Evolutionary conservation across 2,888 invertebrate species (phyloP), one percentile per base, ranked within the genome.

Genomic region (Hydropsyche betteni): DNA sequence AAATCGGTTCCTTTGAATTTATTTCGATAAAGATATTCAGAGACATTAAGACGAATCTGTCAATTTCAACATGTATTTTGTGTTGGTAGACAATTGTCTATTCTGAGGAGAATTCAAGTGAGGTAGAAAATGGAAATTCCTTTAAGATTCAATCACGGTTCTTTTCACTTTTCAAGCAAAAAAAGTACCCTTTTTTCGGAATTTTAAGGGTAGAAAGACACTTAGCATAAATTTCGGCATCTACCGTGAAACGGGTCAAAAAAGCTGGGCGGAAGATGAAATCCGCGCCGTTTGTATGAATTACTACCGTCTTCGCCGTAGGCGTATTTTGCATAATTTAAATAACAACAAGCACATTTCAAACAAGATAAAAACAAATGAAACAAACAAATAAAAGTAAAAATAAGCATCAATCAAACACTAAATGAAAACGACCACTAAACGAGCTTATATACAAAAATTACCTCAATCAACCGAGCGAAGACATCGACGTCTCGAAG

Each of bases 161-260:
- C 34, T 64, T 44, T 64, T 36, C 64, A 64, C 34, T 64, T 64
- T 64, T 64, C 64, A 36, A 64, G 36, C 33, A 64, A 64, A 64
- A 64, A 64, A 36, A 3, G 12, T 12, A n/a, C 34, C 64, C 64
- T 36, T 64, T 44, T 64, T 12, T 64, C 36, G 24, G 64, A 64
- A 64, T 64, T 64, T 64, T 64, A 64, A 64, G 64, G 64, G 36
- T 34, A 36, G 36, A 64, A 64, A 36, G 64, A 64, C 34, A 64
- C 64, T 64, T 64, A 64, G 64, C 64, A 64, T 64, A 64, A 64
- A 64, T 64, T 64, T 64, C 34, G 36, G 7, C 34, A 64, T 36
- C n/a, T 34, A 64, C 7, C n/a, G n/a, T 34, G 34, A 36, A 64
- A 64, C 36, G 64, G 36, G 16, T 24, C 33, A 36, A 64, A 64